phyloP scores from a whole-genome alignment of 2,113 vertebrate genomes.

The Passer montanus region DNA sequence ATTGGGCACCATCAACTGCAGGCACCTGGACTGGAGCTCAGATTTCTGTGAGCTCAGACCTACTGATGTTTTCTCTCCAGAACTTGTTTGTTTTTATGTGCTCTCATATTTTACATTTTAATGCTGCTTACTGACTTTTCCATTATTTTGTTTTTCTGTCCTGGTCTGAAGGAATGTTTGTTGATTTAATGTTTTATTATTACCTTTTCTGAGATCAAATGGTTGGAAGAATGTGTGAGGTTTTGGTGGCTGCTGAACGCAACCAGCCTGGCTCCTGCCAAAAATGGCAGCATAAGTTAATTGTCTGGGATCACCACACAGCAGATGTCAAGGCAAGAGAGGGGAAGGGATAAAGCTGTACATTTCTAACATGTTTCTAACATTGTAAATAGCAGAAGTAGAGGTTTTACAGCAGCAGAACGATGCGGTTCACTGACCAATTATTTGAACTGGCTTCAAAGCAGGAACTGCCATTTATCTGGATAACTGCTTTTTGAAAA shows the following conservation, averaged over 20 bases:
- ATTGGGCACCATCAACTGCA: not conserved
- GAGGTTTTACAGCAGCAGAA: slow-evolving; percentile 39
- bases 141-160: not conserved
- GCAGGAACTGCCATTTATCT: not conserved
- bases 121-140: not conserved
- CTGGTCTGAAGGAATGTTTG: not conserved
- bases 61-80: not conserved
- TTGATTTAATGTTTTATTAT: not conserved
- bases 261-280: not conserved
- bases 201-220: not conserved
- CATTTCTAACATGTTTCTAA: not conserved
- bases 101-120: not conserved
- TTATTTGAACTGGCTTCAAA: not conserved
- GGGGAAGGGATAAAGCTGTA: not conserved
- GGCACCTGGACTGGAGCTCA: not conserved
- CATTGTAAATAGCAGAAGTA: not conserved
- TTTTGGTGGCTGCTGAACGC: not conserved
- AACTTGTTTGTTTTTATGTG: not conserved
- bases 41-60: not conserved
- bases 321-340: slow-evolving; percentile 13
- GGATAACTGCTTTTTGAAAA: not conserved
- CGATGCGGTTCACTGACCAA: slow-evolving; percentile 15
- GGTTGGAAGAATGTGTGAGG: not conserved
- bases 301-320: not conserved
- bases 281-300: not conserved